Base-by-base conservation (phyloP, 2,797 vertebrate genomes). In the Anguilla obscura region DNA sequence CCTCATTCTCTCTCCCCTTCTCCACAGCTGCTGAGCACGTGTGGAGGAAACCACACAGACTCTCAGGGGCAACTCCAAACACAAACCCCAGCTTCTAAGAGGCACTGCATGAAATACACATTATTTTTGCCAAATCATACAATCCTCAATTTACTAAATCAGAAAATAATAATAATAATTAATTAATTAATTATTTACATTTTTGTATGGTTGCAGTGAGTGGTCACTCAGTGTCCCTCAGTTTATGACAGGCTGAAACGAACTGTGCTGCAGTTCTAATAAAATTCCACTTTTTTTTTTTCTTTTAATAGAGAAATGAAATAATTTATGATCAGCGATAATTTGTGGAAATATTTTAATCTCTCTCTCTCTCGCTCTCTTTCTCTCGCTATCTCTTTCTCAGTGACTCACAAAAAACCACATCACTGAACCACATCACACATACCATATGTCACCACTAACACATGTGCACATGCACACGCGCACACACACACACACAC, bases 381-480 rank as follows among this genome's bases (percentile, higher is more conserved):
- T 27, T 30, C 9, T 71, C 27, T 71, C 27, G 10, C 8, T 71
- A 2, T 71, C 66, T 71, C 10, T 71, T 18, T 71, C 27, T 71
- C 69, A n/a, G 9, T 58, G 10, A 69, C 63, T n/a, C 24, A 27
- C 63, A n/a, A 63, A 3, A 56, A 56, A 16, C 54, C 14, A 2
- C 54, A 56, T 56, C 10, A 16, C 14, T 56, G 76, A 80, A 18
- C 12, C 45, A 2, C 45, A 2, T 45, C 30, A 33, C n/a, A 76
- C 33, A 76, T 27, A 66, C 63, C 71, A 76, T 1, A 36, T 33
- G 16, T 33, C 18, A 14, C 33, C 33, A 40, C 74, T 40, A 76
- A 40, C 33, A 76, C 36, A 95, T 16, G 56, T 21, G 56, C 52
- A 85, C 27, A 85, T 27, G 24, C n/a, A 71, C n/a, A 71, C 10